These are phyloP conservation scores for Siderastrea siderea DNA, from an alignment of 92 coral and sea anemone genomes.

Conservation along the genomic window DNA sequence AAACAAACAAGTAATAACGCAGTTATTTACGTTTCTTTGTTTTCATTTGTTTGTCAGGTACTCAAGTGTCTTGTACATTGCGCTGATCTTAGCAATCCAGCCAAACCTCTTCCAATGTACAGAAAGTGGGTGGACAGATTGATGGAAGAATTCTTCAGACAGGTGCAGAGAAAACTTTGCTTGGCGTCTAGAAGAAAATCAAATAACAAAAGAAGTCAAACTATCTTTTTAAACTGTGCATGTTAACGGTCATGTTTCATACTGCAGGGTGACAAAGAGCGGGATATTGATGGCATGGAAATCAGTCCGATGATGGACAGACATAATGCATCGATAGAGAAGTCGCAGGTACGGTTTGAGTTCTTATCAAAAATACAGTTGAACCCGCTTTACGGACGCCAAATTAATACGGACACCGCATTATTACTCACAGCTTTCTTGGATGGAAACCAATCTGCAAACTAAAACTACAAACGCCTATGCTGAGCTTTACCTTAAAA, in stretches of 20 bases:
- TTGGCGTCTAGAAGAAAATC: neutral
- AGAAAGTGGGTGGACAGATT: slow-evolving; percentile 98
- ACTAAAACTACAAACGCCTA: too few species aligned
- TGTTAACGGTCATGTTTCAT: neutral
- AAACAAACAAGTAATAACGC: too few species aligned
- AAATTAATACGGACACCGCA: too few species aligned
- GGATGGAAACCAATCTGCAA: too few species aligned
- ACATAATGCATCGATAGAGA: slow-evolving; percentile 96
- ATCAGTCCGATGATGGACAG: slow-evolving; percentile 99
- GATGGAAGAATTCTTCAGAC: slow-evolving; percentile 98
- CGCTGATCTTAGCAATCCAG: slow-evolving; percentile 97
- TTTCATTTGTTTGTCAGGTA: slow-evolving; percentile 56
- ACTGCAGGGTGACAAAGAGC: slow-evolving; percentile 92
- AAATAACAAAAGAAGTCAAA: neutral
- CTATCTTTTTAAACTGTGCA: neutral
- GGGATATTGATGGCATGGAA: slow-evolving; percentile 98
- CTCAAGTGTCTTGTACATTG: slow-evolving; percentile 97
- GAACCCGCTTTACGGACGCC: neutral
- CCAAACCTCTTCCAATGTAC: slow-evolving; percentile 91
- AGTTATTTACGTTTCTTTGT: neutral
- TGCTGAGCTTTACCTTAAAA: too few species aligned
- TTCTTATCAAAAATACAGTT: neutral
- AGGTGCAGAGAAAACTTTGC: slow-evolving; percentile 48
- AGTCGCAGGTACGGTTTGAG: slow-evolving; percentile 88
- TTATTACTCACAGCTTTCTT: too few species aligned